Evolutionary conservation across 1,140 invertebrate genomes (phyloP).

Genomic region (Meloidogyne chitwoodi): DNA sequence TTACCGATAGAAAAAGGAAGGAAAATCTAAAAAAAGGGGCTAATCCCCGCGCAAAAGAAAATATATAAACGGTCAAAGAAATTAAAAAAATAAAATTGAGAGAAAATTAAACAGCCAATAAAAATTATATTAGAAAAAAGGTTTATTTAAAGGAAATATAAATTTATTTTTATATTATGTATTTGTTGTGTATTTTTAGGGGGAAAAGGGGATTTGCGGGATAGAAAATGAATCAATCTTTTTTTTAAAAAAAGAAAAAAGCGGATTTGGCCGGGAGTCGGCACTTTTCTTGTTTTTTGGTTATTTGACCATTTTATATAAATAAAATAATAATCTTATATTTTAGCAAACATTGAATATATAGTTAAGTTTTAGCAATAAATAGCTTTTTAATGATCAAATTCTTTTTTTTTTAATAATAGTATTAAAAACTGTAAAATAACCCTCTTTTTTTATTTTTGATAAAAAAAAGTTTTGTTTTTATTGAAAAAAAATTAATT

Average conservation of each 20-base stretch:
- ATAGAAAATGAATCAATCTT: not conserved
- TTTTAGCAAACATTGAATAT: not conserved
- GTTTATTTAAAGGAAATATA: not conserved
- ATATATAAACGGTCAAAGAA: not conserved
- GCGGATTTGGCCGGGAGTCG: not conserved
- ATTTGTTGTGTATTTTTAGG: no score
- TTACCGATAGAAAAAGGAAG: not conserved
- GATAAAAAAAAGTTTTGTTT: no score
- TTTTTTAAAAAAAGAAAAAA: not conserved
- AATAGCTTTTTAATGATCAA: no score
- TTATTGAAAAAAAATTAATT: no score
- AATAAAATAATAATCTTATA: not conserved
- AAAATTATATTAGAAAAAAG: not conserved
- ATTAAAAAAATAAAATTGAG: not conserved
- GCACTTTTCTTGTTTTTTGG: not conserved
- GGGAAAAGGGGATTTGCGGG: not conserved
- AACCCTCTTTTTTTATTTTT: no score
- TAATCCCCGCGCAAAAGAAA: not conserved
- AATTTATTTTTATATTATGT: no score
- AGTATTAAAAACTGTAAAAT: no score
- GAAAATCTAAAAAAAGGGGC: not conserved
- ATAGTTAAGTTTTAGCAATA: not conserved
- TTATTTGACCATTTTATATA: not conserved
- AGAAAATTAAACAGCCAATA: not conserved
- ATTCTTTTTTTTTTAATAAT: no score